These are phyloP conservation scores for Parnassius glacialis DNA, from an alignment of 2,888 invertebrate species.

Conservation along the genomic window DNA sequence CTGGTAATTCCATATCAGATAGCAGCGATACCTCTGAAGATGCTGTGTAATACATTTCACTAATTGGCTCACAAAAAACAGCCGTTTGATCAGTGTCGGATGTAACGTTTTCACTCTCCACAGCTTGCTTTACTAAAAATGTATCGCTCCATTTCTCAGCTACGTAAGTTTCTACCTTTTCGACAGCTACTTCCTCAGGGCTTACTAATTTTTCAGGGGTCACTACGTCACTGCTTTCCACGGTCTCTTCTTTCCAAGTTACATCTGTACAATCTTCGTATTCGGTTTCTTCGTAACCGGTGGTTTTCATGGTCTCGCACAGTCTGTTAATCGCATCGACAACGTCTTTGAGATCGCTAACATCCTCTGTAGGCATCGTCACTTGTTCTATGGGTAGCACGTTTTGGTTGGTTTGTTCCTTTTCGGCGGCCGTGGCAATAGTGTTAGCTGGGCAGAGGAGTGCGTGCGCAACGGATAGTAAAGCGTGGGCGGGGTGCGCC, in stretches of 20 bases:
- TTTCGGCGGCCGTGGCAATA: slow-evolving; percentile 37
- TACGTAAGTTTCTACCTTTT: slow-evolving; percentile 42
- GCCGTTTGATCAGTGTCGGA: slow-evolving; percentile 45
- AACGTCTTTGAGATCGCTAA: slow-evolving; percentile 69
- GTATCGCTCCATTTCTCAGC: slow-evolving; percentile 42
- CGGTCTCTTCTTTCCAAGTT: slow-evolving; percentile 18
- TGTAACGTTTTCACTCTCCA: slow-evolving; percentile 20
- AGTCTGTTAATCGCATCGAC: slow-evolving; percentile 75
- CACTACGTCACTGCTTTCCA: slow-evolving; percentile 33
- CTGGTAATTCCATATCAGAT: slow-evolving; percentile 56
- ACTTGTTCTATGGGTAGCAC: slow-evolving; percentile 55
- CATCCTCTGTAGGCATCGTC: slow-evolving; percentile 55
- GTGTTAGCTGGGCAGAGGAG: slow-evolving; percentile 59
- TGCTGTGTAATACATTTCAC: slow-evolving; percentile 71
- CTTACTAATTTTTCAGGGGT: slow-evolving; percentile 37
- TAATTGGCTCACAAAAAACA: slow-evolving; percentile 49
- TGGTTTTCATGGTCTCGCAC: slow-evolving; percentile 73
- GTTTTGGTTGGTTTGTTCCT: slow-evolving; percentile 25
- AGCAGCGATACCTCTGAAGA: slow-evolving; percentile 62
- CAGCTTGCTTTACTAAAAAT: background rate
- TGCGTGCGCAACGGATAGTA: slow-evolving; percentile 61
- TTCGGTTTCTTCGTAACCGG: slow-evolving; percentile 48
- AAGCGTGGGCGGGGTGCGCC: slow-evolving; percentile 60
- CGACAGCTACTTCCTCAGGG: slow-evolving; percentile 48
- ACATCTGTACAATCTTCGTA: slow-evolving; percentile 27